phyloP scores from a whole-genome alignment of 2,113 vertebrate species.

The Isurus oxyrinchus region DNA sequence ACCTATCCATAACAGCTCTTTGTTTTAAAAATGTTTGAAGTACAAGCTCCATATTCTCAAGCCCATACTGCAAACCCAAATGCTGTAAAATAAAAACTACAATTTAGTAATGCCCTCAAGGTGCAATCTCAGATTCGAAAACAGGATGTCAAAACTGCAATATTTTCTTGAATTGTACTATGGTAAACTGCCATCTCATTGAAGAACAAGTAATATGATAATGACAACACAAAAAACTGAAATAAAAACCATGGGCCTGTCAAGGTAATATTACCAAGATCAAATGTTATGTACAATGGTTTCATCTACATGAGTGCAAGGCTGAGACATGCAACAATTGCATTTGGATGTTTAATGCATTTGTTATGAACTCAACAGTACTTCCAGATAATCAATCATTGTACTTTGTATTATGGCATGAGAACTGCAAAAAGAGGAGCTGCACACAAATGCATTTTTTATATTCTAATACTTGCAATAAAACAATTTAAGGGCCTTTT shows the following conservation, averaged over 20 bases:
- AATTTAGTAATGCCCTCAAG: not conserved
- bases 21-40: not conserved
- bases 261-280: not conserved
- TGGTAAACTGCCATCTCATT: not conserved
- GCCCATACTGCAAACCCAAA: not conserved
- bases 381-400: not conserved
- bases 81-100: not conserved
- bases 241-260: not conserved
- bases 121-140: not conserved
- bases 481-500: not conserved
- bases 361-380: not conserved
- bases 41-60: not conserved
- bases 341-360: not conserved
- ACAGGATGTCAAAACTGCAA: not conserved
- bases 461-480: not conserved
- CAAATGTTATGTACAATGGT: not conserved
- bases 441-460: not conserved
- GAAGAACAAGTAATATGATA: not conserved
- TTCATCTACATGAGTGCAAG: not conserved
- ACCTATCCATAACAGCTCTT: not conserved
- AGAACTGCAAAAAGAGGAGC: not conserved
- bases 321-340: not conserved
- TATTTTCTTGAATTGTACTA: not conserved
- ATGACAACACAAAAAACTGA: not conserved
- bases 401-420: not conserved